Conservation (phyloP, 2,797 vertebrate species). For the Pelochelys cantorii region DNA sequence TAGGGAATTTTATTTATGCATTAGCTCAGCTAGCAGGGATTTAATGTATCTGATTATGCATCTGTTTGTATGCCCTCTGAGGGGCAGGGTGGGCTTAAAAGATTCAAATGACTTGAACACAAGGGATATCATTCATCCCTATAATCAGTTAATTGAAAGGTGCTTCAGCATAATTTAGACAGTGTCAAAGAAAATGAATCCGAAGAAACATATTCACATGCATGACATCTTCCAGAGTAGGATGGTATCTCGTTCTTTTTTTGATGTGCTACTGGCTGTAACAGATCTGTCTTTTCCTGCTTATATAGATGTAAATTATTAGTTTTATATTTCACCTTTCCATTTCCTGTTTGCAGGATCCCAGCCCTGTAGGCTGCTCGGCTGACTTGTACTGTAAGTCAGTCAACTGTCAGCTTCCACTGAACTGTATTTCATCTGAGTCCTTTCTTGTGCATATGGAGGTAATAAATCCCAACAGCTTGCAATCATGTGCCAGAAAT, state of each 20-base stretch:
- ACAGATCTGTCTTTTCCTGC: conserved; percentile 10
- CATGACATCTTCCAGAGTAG: neutral
- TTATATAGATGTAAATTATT: neutral
- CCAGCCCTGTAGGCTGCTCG: neutral
- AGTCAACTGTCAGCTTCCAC: neutral
- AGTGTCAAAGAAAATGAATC: neutral
- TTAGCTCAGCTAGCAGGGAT: neutral
- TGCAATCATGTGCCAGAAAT: neutral
- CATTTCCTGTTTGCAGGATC: neutral
- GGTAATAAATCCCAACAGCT: conserved; percentile 32
- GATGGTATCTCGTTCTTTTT: neutral
- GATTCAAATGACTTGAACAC: neutral
- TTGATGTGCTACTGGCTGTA: neutral
- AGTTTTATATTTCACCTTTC: neutral
- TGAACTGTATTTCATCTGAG: neutral
- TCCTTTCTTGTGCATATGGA: neutral
- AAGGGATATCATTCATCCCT: neutral
- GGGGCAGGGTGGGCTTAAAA: neutral
- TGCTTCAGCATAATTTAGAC: neutral
- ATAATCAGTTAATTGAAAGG: neutral
- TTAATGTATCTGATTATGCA: conserved; percentile 7
- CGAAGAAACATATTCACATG: rapidly evolving
- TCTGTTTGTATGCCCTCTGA: neutral
- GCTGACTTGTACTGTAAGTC: neutral
- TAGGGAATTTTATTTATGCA: conserved; percentile 8